Evolutionary conservation across 2,888 invertebrate genomes (phyloP).

Genomic region (Dioctria linearis): DNA sequence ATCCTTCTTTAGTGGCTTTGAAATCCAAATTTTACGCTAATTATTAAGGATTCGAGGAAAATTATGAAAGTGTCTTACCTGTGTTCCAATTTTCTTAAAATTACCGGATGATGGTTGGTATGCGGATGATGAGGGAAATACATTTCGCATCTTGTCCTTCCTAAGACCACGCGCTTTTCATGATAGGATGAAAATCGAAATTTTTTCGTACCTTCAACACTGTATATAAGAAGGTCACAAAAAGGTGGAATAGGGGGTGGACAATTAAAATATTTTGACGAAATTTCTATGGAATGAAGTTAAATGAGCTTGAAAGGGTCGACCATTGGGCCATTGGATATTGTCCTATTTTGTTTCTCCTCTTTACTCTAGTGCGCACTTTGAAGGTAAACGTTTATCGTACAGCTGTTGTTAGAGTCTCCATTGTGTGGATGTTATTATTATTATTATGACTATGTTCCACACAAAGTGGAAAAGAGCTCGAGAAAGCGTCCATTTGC

Average conservation of each 20-base stretch:
- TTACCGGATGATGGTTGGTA: not conserved
- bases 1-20: constrained; percentile 6
- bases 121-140: not conserved
- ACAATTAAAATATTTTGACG: constrained; percentile 17
- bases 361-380: not conserved
- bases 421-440: constrained; percentile 7
- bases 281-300: not conserved
- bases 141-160: constrained; percentile 1
- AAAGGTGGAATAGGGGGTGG: not conserved
- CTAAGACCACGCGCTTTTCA: not conserved
- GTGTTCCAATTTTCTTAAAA: constrained; percentile 5
- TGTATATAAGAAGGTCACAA: not conserved
- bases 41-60: constrained; percentile 10
- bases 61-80: constrained; percentile 25
- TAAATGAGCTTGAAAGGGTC: constrained; percentile 3
- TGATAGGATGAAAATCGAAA: constrained; percentile 13
- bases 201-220: not conserved
- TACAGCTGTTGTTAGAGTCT: not conserved
- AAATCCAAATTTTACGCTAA: constrained; percentile 30
- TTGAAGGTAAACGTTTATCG: constrained; percentile 29
- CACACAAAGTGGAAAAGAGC: not conserved
- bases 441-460: constrained; percentile 9
- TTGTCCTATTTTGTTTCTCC: not conserved
- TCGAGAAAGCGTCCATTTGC: constrained; percentile 1
- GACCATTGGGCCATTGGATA: not conserved